Evolutionary conservation across 2,113 vertebrate genomes (phyloP).

Genomic region (Myxocyprinus asiaticus): DNA sequence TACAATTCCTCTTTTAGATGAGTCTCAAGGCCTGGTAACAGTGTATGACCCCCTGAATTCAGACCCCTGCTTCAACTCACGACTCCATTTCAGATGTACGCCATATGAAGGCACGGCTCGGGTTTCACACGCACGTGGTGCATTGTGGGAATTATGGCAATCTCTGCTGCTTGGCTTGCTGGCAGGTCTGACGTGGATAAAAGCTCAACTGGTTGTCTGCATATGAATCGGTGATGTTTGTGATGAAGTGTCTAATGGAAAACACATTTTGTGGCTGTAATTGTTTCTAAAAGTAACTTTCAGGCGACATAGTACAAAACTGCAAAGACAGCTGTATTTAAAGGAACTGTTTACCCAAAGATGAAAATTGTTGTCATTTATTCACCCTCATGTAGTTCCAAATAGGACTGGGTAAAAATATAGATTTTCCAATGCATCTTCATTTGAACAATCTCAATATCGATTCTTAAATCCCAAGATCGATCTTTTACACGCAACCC

Average conservation of each 20-base stretch:
- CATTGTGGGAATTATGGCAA: conserved; percentile 36
- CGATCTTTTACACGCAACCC: too few species aligned
- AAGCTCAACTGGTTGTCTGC: conserved; percentile 6
- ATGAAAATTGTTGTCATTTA: too few species aligned
- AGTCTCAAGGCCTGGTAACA: not conserved
- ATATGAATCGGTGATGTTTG: not conserved
- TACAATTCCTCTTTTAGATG: not conserved
- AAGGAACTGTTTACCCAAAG: not conserved
- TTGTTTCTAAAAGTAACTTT: not conserved
- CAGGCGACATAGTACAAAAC: not conserved
- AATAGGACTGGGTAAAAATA: too few species aligned
- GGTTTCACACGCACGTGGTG: conserved; percentile 52
- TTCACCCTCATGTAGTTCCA: too few species aligned
- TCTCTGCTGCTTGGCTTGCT: conserved; percentile 46
- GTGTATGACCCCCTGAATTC: conserved; percentile 41
- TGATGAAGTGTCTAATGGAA: not conserved
- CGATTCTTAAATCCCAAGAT: too few species aligned
- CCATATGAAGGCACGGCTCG: conserved; percentile 56
- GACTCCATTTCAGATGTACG: conserved; percentile 51
- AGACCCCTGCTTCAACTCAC: not conserved
- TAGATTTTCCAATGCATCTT: too few species aligned
- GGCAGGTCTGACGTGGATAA: conserved; percentile 38
- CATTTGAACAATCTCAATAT: too few species aligned
- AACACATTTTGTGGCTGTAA: not conserved
- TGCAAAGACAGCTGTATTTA: not conserved